Evolutionary conservation across 2,113 vertebrate genomes (phyloP).

Genomic region (Lophotis ruficrista): DNA sequence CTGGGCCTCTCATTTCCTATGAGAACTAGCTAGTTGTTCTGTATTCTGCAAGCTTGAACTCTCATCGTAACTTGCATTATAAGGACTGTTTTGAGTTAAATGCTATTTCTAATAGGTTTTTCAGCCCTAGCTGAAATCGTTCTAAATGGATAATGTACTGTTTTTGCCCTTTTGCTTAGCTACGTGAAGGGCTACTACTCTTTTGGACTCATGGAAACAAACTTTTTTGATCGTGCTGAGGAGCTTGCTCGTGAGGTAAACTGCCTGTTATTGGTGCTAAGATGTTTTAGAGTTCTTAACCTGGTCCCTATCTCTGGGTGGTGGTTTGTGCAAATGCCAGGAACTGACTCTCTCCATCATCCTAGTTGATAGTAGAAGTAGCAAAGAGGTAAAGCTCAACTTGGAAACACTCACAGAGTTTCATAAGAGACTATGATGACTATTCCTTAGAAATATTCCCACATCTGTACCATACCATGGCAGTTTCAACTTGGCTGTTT

Average conservation of each 20-base stretch:
- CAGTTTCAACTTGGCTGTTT: background rate
- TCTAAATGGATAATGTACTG: background rate
- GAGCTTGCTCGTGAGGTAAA: conserved; percentile 89
- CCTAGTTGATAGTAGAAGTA: background rate
- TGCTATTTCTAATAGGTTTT: background rate
- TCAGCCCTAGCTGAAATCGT: background rate
- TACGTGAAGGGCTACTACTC: conserved; percentile 91
- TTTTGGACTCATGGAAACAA: conserved; percentile 92
- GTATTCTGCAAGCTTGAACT: background rate
- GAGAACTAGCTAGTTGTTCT: background rate
- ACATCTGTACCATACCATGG: background rate
- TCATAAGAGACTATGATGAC: background rate
- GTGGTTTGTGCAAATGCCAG: background rate
- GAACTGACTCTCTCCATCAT: background rate
- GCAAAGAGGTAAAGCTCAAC: background rate
- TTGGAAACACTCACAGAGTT: background rate
- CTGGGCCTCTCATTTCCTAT: background rate
- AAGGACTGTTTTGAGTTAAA: background rate
- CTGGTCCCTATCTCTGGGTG: background rate
- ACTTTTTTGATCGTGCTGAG: conserved; percentile 85
- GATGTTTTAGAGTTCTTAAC: background rate
- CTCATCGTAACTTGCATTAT: background rate
- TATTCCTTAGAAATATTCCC: background rate
- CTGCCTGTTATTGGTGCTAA: background rate
- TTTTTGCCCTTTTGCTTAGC: conserved; percentile 65